Conservation (phyloP, 1,140 invertebrate genomes). For the Maniola jurtina region DNA sequence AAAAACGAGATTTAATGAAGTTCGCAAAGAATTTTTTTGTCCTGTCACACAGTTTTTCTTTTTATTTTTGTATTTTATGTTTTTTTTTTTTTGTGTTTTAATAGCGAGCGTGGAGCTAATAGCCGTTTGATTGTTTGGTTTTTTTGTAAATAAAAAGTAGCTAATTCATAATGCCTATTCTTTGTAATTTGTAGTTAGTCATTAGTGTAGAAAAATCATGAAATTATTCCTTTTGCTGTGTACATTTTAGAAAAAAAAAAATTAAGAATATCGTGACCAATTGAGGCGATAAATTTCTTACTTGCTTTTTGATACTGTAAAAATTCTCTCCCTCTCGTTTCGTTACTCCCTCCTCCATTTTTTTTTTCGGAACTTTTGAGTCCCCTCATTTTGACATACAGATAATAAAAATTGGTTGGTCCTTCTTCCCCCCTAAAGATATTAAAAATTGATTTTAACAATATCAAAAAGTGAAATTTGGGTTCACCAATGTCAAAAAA, state of each 20-base stretch:
- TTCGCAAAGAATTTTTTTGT: not conserved
- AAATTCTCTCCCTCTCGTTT: too few species aligned
- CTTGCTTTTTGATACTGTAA: too few species aligned
- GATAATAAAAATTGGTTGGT: too few species aligned
- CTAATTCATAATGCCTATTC: conserved; percentile 16
- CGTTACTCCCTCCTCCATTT: too few species aligned
- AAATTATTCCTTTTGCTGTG: not conserved
- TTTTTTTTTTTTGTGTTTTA: conserved; percentile 42
- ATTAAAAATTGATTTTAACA: too few species aligned
- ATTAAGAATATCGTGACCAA: too few species aligned
- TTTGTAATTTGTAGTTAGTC: conserved; percentile 29
- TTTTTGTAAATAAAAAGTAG: conserved; percentile 33
- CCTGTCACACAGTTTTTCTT: conserved; percentile 26
- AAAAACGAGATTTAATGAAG: not conserved
- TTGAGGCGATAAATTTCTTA: too few species aligned
- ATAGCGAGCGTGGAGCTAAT: conserved; percentile 53
- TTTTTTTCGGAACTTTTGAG: too few species aligned
- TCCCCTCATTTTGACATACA: too few species aligned
- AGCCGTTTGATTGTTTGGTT: conserved; percentile 30
- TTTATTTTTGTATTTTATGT: conserved; percentile 36
- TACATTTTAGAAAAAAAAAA: not conserved
- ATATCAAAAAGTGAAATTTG: too few species aligned
- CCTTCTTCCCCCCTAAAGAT: too few species aligned
- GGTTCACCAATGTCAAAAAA: too few species aligned
- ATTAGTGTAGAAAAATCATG: conserved; percentile 10